These are phyloP conservation scores for Pseudomyrmex gracilis DNA, from an alignment of 1,140 invertebrate genomes.

Conservation along the genomic window DNA sequence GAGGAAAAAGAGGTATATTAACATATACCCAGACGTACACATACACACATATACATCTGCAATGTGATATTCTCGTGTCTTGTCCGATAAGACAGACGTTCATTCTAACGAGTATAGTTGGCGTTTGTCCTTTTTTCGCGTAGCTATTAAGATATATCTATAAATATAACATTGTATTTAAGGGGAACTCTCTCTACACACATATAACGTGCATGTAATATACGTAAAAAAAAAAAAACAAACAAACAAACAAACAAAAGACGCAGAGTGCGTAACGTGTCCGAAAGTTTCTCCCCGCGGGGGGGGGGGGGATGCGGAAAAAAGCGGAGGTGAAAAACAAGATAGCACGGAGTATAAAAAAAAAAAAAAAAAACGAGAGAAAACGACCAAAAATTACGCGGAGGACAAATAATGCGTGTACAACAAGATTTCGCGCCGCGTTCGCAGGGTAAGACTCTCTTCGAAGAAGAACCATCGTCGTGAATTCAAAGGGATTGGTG, in stretches of 20 bases:
- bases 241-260: too few relatives aligned
- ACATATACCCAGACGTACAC: slow-evolving; percentile 39
- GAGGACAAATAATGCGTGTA: neutral
- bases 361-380: slow-evolving; percentile 18
- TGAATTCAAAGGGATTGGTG: slow-evolving; percentile 11
- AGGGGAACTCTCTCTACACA: slow-evolving; percentile 51
- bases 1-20: slow-evolving; percentile 15
- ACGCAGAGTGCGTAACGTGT: neutral
- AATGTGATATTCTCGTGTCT: slow-evolving; percentile 86
- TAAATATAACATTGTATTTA: slow-evolving; percentile 54
- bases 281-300: slow-evolving; percentile 50
- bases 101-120: slow-evolving; percentile 82
- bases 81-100: slow-evolving; percentile 84
- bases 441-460: slow-evolving; percentile 34
- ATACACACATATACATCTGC: slow-evolving; percentile 76
- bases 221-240: slow-evolving; percentile 56
- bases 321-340: neutral
- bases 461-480: slow-evolving; percentile 3
- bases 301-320: slow-evolving; percentile 46
- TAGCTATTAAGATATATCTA: slow-evolving; percentile 74
- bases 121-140: slow-evolving; percentile 76
- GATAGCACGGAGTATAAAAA: neutral
- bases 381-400: slow-evolving; percentile 49
- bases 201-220: neutral
- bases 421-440: slow-evolving; percentile 34